Evolutionary conservation across 2,797 vertebrate genomes (phyloP).

Genomic region (Lepus townsendii): DNA sequence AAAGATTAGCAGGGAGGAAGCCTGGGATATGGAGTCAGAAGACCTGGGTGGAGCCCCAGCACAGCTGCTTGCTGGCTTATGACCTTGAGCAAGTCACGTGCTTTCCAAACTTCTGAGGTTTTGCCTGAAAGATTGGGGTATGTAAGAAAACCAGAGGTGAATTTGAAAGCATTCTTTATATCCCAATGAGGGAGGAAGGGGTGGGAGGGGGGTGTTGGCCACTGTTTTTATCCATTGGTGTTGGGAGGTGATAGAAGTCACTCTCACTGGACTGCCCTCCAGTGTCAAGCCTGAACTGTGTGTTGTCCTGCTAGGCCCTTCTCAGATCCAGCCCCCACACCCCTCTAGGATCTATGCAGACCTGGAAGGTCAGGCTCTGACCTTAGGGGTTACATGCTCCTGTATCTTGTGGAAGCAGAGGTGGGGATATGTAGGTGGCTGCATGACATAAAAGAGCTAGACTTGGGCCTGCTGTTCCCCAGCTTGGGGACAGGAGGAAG

Average conservation of each 20-base stretch:
- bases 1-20: constrained; percentile 58
- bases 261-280: neutral
- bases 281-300: neutral
- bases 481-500: neutral
- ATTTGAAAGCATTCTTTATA: neutral
- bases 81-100: constrained; percentile 68
- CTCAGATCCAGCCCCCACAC: neutral
- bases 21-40: constrained; percentile 17
- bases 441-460: neutral
- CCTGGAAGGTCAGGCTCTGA: neutral
- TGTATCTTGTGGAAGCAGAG: neutral
- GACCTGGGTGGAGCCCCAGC: neutral
- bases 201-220: neutral
- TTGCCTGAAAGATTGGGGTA: neutral
- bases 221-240: neutral
- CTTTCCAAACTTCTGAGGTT: constrained; percentile 22
- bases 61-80: neutral
- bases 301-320: neutral
- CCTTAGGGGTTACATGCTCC: neutral
- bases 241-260: neutral
- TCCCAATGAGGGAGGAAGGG: too few species aligned
- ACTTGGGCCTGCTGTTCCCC: neutral
- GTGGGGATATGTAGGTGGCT: neutral
- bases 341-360: neutral
- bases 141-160: constrained; percentile 26